These are phyloP conservation scores for Apostichopus parvimensis DNA, from an alignment of 35 echinoderm and acorn worm species.

Conservation along the genomic window DNA sequence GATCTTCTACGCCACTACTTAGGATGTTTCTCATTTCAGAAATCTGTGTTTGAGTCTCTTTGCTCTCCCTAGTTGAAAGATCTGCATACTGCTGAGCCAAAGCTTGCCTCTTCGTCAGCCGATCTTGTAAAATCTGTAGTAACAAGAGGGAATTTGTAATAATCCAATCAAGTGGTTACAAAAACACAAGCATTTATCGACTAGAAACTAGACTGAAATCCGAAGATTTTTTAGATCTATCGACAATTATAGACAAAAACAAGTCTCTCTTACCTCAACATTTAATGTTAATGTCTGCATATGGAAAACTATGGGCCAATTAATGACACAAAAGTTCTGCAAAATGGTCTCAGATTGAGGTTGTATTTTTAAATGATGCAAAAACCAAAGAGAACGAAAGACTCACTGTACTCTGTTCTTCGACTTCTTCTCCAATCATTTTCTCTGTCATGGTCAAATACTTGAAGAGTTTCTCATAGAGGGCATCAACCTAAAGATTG, in stretches of 20 bases:
- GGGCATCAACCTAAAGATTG: constrained; percentile 72
- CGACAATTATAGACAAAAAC: too few species aligned
- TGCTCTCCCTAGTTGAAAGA: constrained; percentile 54
- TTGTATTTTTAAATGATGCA: not conserved
- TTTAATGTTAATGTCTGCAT: not conserved
- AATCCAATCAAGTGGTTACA: too few species aligned
- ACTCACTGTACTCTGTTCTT: constrained; percentile 78
- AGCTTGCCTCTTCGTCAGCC: constrained; percentile 79
- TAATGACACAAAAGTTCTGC: too few species aligned
- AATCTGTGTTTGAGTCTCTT: constrained; percentile 53
- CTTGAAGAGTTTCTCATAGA: constrained; percentile 79
- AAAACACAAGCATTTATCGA: too few species aligned
- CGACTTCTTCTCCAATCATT: constrained; percentile 78
- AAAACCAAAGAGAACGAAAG: not conserved
- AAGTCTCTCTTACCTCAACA: too few species aligned
- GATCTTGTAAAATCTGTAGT: constrained; percentile 81
- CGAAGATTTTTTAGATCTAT: too few species aligned
- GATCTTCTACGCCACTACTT: constrained; percentile 38
- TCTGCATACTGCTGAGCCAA: constrained; percentile 69
- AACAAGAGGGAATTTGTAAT: not conserved
- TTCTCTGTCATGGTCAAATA: constrained; percentile 86
- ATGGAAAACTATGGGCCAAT: not conserved
- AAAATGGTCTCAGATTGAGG: not conserved
- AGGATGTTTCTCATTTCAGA: constrained; percentile 49
- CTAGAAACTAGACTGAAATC: too few species aligned